Evolutionary conservation across 2,797 vertebrate genomes (phyloP).

Genomic region (Astyanax mexicanus): DNA sequence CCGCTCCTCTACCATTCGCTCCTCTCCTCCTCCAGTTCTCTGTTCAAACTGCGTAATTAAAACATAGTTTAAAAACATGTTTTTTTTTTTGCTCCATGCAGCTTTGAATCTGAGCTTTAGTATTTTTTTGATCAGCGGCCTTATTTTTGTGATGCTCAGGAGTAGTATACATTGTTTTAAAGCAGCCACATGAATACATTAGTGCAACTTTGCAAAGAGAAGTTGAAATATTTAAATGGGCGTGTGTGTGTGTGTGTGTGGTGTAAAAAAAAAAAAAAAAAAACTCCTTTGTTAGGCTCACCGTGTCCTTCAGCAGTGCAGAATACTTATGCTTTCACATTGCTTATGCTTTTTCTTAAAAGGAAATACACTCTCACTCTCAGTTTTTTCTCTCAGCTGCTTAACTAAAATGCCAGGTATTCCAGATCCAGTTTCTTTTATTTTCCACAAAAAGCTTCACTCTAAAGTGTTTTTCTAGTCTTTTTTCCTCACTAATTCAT

Average conservation of each 20-base stretch:
- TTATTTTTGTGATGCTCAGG: slow-evolving; percentile 48
- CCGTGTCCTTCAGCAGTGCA: slow-evolving; percentile 49
- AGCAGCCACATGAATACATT: slow-evolving; percentile 54
- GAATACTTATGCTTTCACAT: neutral
- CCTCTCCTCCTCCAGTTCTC: slow-evolving; percentile 42
- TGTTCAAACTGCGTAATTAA: slow-evolving; percentile 49
- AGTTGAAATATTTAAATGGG: too few species aligned
- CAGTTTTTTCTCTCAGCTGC: neutral
- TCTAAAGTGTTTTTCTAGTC: neutral
- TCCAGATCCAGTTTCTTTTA: too few species aligned
- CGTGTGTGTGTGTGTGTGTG: neutral
- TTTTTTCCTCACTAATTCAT: neutral
- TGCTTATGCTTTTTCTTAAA: too few species aligned
- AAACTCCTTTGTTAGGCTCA: slow-evolving; percentile 46
- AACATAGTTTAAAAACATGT: slow-evolving; percentile 43
- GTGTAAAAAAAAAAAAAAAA: too few species aligned
- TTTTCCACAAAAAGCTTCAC: too few species aligned
- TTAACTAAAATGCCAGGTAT: too few species aligned
- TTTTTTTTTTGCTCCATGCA: neutral
- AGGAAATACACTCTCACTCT: neutral
- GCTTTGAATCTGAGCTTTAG: slow-evolving; percentile 46
- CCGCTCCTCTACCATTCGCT: neutral
- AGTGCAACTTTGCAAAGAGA: slow-evolving; percentile 43
- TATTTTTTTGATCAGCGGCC: slow-evolving; percentile 45
- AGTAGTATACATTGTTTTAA: slow-evolving; percentile 46